A percentile compares a stretch with the other conserved stretches of the same genome.
Conservation (phyloP, 2,888 invertebrate species). For the Drosophila niveifrons region DNA sequence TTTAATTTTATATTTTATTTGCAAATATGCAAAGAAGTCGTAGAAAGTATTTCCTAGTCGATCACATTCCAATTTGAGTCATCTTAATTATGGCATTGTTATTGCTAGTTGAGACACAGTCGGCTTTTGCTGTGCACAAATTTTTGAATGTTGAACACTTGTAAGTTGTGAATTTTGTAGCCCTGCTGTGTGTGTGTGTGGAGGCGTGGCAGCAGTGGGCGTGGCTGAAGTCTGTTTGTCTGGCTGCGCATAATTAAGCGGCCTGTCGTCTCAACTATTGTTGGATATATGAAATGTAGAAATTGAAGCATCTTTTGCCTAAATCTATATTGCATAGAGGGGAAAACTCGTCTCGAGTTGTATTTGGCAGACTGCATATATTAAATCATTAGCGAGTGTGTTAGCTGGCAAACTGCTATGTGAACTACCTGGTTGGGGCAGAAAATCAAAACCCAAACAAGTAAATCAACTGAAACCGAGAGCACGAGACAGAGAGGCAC, state of each 20-base stretch:
- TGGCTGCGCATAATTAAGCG: constrained; percentile 71
- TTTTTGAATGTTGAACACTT: constrained; percentile 54
- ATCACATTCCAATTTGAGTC: not conserved
- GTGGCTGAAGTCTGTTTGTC: constrained; percentile 15
- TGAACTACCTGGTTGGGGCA: constrained; percentile 25
- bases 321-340: constrained; percentile 35
- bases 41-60: constrained; percentile 24
- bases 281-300: constrained; percentile 8
- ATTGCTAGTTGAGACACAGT: constrained; percentile 50
- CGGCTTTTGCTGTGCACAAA: constrained; percentile 44
- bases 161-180: constrained; percentile 41
- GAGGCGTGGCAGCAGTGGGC: not conserved
- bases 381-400: constrained; percentile 64
- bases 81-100: constrained; percentile 45
- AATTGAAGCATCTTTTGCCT: constrained; percentile 18
- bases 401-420: constrained; percentile 1
- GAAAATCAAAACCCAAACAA: constrained; percentile 61
- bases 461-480: constrained; percentile 60
- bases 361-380: constrained; percentile 35
- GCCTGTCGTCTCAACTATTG: constrained; percentile 29
- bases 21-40: too few relatives aligned
- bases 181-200: not conserved
- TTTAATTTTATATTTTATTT: too few relatives aligned
- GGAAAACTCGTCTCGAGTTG: not conserved
- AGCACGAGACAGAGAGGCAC: constrained; percentile 10